phyloP scores from a whole-genome alignment of 2,888 invertebrate genomes.

The Hedya salicella region DNA sequence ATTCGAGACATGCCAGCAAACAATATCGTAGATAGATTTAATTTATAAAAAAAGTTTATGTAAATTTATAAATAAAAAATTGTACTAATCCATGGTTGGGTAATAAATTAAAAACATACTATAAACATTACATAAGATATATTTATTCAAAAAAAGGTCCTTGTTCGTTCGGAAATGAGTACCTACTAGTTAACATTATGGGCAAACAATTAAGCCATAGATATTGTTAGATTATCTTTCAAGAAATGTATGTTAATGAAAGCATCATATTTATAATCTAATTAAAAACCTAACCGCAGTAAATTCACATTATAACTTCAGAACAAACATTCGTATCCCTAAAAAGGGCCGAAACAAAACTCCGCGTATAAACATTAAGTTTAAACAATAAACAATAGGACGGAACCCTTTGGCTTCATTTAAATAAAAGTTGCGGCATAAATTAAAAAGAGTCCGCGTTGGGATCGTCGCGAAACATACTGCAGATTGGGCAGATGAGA shows the following conservation, averaged over 20 bases:
- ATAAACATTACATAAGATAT: no score
- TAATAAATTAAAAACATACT: no score
- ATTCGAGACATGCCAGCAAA: no score
- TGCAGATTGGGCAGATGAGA: background rate
- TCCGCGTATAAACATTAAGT: constrained; percentile 41
- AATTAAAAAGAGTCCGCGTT: constrained; percentile 33
- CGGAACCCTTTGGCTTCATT: constrained; percentile 38
- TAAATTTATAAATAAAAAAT: no score
- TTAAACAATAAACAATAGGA: constrained; percentile 43
- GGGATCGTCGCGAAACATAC: background rate
- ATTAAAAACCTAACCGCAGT: constrained; percentile 40
- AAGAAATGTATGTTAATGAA: constrained; percentile 9
- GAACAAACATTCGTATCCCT: constrained; percentile 41
- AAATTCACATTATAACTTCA: constrained; percentile 42
- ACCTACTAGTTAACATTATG: no score
- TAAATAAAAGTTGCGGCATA: constrained; percentile 41
- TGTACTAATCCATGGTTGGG: no score
- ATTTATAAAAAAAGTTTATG: no score
- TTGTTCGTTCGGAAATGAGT: no score
- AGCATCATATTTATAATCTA: constrained; percentile 22
- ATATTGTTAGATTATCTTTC: no score
- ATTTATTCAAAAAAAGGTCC: no score
- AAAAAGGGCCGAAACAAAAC: constrained; percentile 32
- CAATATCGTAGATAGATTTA: no score
- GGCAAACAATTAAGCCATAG: no score